Base-by-base conservation (phyloP, 2,888 invertebrate species). In the Acrobasis consociella region DNA sequence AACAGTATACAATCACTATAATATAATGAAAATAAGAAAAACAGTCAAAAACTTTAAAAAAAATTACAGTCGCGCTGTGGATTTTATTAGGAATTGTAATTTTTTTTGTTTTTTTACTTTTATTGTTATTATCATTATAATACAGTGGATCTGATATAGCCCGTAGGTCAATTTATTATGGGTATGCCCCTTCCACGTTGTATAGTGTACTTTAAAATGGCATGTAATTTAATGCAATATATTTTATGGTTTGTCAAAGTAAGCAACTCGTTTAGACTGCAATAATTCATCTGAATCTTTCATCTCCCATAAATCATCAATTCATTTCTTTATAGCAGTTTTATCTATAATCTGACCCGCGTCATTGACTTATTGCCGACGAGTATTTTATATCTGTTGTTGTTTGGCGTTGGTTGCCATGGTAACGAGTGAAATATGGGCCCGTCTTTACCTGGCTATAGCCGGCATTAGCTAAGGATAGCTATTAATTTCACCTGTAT, bases 381-480 rank as follows among this genome's bases (percentile, higher is more conserved):
- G 67, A 64, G 65, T 69, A 73, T 68, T 72, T 68, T 76, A 71
- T 74, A 69, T 66, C 68, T 69, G 69, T 70, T 73, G 76, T 79
- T 92, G 91, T 91, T 91, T 91, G 88, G 85, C 77, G 79, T 72
- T 74, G 65, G 89, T 91, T 82, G 72, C 82, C 81, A 86, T 84
- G 78, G 81, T 79, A 76, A 90, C 91, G 73, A 72, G 85, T 91
- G 87, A 89, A 89, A 85, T 90, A 91, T 90, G 82, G 83, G 76
- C 80, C 81, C 80, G 89, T 87, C 87, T 86, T 83, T 81, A 79
- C 79, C 76, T 77, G 81, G 80, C 80, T 82, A 85, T 83, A 80
- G 81, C 85, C 75, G 84, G 83, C 87, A 89, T 89, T 86, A 87
- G 80, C 80, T 76, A 85, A 86, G 85, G 85, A 87, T 87, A 84